Conservation (phyloP, 2,888 invertebrate species). For the Gandaritis pyraliata region DNA sequence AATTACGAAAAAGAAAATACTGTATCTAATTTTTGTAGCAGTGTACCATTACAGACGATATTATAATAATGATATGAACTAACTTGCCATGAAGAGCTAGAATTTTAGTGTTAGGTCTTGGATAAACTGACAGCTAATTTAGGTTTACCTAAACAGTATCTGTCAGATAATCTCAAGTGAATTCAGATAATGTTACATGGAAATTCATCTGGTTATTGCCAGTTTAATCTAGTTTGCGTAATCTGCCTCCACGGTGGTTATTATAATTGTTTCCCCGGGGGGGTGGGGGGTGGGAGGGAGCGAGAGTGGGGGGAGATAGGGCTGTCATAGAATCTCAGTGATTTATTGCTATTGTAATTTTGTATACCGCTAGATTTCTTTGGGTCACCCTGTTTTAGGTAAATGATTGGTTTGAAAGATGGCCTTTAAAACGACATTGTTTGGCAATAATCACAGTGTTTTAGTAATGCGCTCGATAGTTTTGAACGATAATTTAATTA, state of each 20-base stretch:
- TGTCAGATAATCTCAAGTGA: slow-evolving; percentile 27
- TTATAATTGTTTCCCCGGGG: slow-evolving; percentile 51
- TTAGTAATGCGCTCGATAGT: too few species aligned
- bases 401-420: neutral
- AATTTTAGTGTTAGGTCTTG: neutral
- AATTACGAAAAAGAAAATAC: too few species aligned
- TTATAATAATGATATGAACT: neutral
- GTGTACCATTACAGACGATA: too few species aligned
- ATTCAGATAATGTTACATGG: slow-evolving; percentile 25
- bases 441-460: too few species aligned
- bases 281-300: slow-evolving; percentile 38
- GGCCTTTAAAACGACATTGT: too few species aligned
- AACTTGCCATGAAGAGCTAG: too few species aligned
- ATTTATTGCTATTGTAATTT: slow-evolving; percentile 1
- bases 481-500: too few species aligned
- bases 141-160: slow-evolving; percentile 14
- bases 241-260: slow-evolving; percentile 42
- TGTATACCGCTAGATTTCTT: neutral
- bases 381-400: neutral
- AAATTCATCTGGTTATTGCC: slow-evolving; percentile 26
- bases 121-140: slow-evolving; percentile 26
- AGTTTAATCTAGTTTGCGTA: slow-evolving; percentile 35
- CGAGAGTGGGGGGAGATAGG: slow-evolving; percentile 20
- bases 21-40: too few species aligned
- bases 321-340: slow-evolving; percentile 17